Evolutionary conservation across 2,888 invertebrate genomes (phyloP).

Genomic region (Apamea anceps): DNA sequence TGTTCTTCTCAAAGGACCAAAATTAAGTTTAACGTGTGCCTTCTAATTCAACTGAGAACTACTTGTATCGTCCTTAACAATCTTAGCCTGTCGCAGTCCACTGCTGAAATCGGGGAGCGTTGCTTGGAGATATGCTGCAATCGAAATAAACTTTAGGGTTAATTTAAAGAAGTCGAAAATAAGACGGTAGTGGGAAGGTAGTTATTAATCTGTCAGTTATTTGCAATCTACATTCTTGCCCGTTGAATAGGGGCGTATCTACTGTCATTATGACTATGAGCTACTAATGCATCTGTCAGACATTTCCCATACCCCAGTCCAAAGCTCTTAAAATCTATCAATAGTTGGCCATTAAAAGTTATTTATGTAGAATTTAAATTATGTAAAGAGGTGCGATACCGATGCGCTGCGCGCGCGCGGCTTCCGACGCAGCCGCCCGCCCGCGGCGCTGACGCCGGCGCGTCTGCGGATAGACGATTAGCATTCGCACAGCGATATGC

Average conservation of each 20-base stretch:
- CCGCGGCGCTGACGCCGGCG: slow-evolving; percentile 72
- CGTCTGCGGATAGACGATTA: slow-evolving; percentile 71
- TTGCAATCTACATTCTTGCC: neutral
- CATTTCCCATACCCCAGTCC: neutral
- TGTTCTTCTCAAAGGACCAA: neutral
- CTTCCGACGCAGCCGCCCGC: slow-evolving; percentile 67
- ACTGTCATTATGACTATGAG: neutral
- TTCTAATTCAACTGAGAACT: neutral
- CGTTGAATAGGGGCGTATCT: neutral
- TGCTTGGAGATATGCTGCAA: no score
- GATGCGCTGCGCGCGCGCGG: slow-evolving; percentile 67
- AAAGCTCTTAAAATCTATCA: slow-evolving; percentile 46
- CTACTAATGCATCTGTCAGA: slow-evolving; percentile 26
- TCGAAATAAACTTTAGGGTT: no score
- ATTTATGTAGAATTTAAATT: slow-evolving; percentile 54
- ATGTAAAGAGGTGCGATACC: slow-evolving; percentile 63
- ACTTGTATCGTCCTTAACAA: neutral
- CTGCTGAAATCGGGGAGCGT: neutral
- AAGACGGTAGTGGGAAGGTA: neutral
- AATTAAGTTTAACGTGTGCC: neutral
- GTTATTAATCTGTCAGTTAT: slow-evolving; percentile 2
- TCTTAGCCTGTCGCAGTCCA: neutral
- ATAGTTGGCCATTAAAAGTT: slow-evolving; percentile 45
- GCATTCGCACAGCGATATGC: slow-evolving; percentile 59
- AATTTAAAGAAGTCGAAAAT: neutral